Evolutionary conservation across 2,113 vertebrate species (phyloP).

Genomic region (Malaclemys terrapin): DNA sequence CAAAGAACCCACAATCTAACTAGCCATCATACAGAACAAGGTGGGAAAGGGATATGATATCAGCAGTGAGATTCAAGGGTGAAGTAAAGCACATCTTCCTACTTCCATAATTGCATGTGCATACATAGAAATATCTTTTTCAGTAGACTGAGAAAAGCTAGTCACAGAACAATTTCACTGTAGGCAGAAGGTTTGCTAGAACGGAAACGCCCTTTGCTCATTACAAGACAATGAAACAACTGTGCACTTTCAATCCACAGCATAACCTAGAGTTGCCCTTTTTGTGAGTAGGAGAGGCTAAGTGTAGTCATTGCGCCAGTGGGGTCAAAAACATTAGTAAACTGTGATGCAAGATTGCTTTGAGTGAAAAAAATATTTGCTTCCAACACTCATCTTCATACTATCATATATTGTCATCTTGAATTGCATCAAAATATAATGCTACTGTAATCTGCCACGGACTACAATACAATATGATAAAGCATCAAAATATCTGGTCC

Average conservation of each 20-base stretch:
- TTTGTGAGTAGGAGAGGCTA: accelerated
- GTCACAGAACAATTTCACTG: not conserved
- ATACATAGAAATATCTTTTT: not conserved
- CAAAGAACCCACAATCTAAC: not conserved
- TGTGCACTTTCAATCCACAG: not conserved
- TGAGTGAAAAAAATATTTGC: not conserved
- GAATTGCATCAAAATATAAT: accelerated
- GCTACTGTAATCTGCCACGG: too few relatives aligned
- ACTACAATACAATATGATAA: not conserved
- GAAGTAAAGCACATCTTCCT: not conserved
- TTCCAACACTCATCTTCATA: not conserved
- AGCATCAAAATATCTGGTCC: accelerated
- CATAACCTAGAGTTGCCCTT: not conserved
- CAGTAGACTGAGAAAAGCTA: accelerated
- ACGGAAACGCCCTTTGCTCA: not conserved
- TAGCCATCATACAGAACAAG: not conserved
- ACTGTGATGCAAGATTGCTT: not conserved
- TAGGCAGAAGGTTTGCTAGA: not conserved
- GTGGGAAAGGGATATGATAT: not conserved
- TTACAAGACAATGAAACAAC: accelerated
- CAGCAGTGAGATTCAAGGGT: not conserved
- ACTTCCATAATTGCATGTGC: not conserved
- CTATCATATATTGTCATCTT: accelerated
- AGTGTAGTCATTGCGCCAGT: accelerated
- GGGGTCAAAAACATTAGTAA: not conserved